These are phyloP conservation scores for Dysmachus trigonus DNA, from an alignment of 2,888 invertebrate species.

Conservation along the genomic window DNA sequence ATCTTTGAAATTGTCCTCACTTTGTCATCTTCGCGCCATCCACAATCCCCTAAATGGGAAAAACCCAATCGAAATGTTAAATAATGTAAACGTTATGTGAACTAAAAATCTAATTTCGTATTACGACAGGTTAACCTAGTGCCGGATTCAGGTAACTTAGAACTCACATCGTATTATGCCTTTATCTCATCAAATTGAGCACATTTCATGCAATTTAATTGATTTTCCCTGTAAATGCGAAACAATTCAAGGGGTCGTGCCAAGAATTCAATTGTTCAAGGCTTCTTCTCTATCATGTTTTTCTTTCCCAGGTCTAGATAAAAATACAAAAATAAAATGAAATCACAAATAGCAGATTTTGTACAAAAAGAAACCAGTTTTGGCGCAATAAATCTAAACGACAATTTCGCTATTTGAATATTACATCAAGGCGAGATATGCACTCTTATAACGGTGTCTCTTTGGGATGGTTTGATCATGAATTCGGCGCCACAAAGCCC, in stretches of 20 bases:
- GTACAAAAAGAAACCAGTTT: neutral
- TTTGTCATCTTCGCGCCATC: neutral
- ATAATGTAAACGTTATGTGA: neutral
- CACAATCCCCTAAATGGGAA: neutral
- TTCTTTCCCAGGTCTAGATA: neutral
- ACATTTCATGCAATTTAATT: neutral
- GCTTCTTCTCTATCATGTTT: neutral
- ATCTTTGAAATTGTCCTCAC: neutral
- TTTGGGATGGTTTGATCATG: neutral
- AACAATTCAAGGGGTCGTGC: neutral
- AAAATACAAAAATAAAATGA: no score
- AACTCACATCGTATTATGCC: neutral
- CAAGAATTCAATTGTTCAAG: neutral
- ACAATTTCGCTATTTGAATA: neutral
- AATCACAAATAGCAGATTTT: neutral
- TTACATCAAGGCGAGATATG: neutral
- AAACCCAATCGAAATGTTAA: neutral
- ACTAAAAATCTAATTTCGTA: neutral
- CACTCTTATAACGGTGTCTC: neutral
- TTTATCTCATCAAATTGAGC: neutral
- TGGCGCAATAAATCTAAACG: neutral
- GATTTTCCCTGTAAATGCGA: neutral
- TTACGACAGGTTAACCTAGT: neutral
- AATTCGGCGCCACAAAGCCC: neutral
- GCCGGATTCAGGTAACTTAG: neutral